phyloP scores from a whole-genome alignment of 2,888 invertebrate genomes.

The Protonemura montana region DNA sequence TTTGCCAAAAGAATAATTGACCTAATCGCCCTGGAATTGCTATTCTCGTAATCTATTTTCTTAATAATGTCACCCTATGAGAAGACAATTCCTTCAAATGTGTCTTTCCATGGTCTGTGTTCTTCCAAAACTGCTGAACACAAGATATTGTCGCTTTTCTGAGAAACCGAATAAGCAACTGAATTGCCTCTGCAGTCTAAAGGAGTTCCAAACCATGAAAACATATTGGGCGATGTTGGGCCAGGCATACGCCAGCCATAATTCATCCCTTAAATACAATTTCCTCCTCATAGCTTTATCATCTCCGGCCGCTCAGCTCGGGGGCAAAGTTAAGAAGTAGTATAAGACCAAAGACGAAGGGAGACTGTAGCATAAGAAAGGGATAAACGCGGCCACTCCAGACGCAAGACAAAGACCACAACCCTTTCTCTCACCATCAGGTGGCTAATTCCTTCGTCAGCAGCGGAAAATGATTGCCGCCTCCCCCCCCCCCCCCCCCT shows the following conservation, averaged over 20 bases:
- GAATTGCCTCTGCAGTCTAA: background rate
- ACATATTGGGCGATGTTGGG: background rate
- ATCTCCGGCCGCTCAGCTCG: slow-evolving; percentile 23
- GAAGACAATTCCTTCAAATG: no score
- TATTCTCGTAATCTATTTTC: no score
- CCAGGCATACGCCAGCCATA: slow-evolving; percentile 17
- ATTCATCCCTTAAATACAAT: slow-evolving; percentile 29
- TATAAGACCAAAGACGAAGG: background rate
- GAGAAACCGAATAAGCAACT: no score
- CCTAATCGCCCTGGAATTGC: no score
- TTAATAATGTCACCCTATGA: no score
- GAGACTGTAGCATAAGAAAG: background rate
- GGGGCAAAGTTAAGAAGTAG: background rate
- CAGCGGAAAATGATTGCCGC: background rate
- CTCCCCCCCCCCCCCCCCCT: background rate
- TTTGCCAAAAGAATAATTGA: no score
- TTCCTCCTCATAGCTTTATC: slow-evolving; percentile 36
- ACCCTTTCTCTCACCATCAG: slow-evolving; percentile 22
- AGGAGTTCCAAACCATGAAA: background rate
- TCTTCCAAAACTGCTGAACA: no score
- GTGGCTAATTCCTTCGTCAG: slow-evolving; percentile 29
- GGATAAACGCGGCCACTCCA: background rate
- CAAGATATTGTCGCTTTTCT: no score
- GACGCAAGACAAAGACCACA: background rate
- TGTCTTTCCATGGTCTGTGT: no score